A percentile compares a stretch with the other conserved stretches of the same genome.
Conservation (phyloP, 1,140 invertebrate species). For the Apis florea region DNA sequence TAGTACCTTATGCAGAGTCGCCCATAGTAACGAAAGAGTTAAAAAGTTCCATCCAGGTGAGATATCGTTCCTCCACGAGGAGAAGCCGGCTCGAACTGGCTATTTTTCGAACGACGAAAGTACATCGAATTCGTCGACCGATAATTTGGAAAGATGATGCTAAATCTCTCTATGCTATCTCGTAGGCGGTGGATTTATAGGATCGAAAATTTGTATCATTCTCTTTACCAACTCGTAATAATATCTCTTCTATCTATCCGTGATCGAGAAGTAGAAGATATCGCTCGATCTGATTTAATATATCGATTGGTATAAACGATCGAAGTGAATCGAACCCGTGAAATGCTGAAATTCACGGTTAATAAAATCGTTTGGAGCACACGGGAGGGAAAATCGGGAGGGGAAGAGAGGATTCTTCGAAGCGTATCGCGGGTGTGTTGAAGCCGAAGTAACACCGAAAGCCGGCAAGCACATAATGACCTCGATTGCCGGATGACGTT, state of each 20-base stretch:
- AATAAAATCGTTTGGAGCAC: neutral
- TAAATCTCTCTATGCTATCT: neutral
- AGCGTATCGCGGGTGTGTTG: neutral
- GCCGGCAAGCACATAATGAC: conserved; percentile 1
- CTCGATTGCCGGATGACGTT: conserved; percentile 9
- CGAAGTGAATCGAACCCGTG: too few relatives aligned
- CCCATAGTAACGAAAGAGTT: too few relatives aligned
- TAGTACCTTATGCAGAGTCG: too few relatives aligned
- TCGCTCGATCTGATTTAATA: neutral
- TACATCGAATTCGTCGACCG: neutral
- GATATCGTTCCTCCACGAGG: neutral
- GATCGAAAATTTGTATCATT: neutral
- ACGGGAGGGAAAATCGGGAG: neutral
- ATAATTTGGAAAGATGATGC: neutral
- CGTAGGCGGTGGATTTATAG: neutral
- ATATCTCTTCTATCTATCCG: neutral
- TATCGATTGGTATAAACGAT: too few relatives aligned
- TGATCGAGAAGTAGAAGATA: neutral
- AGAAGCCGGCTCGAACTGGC: too few relatives aligned
- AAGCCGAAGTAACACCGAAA: neutral
- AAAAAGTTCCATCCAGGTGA: neutral
- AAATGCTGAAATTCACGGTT: neutral
- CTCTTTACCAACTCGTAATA: neutral
- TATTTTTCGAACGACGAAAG: neutral
- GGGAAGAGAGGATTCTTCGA: neutral